These are phyloP conservation scores for Eumeta japonica DNA, from an alignment of 1,140 invertebrate genomes.

Conservation along the genomic window DNA sequence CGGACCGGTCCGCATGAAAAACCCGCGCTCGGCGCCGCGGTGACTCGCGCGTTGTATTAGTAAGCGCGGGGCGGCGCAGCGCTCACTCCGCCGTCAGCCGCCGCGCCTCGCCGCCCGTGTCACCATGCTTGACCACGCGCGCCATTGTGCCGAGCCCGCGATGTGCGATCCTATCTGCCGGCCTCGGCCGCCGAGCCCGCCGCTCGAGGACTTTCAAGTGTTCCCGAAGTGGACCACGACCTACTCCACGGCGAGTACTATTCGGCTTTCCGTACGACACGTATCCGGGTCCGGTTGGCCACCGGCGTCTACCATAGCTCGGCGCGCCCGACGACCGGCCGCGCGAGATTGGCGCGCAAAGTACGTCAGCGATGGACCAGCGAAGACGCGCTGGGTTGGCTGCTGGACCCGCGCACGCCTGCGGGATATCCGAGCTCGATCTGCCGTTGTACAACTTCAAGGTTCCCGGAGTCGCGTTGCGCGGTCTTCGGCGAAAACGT, in stretches of 20 bases:
- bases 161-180: conserved; percentile 36
- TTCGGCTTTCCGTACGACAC: conserved; percentile 27
- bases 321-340: conserved; percentile 28
- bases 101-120: conserved; percentile 24
- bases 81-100: conserved; percentile 36
- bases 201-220: conserved; percentile 41
- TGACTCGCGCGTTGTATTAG: too few relatives aligned
- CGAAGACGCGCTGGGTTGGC: conserved; percentile 60
- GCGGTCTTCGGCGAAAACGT: conserved; percentile 51
- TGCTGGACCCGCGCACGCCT: conserved; percentile 46
- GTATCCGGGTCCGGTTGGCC: conserved; percentile 29
- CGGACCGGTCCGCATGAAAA: too few relatives aligned
- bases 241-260: conserved; percentile 42
- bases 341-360: conserved; percentile 58
- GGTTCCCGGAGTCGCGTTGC: conserved; percentile 49
- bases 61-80: background rate
- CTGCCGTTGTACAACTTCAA: conserved; percentile 49
- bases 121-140: conserved; percentile 46
- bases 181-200: conserved; percentile 24
- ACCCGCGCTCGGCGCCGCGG: too few relatives aligned
- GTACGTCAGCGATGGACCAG: conserved; percentile 55
- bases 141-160: conserved; percentile 37
- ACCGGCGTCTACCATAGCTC: conserved; percentile 36
- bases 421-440: conserved; percentile 46
- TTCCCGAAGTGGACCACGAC: conserved; percentile 36